Conservation (phyloP, 2,888 invertebrate genomes). For the Hymenopus coronatus region DNA sequence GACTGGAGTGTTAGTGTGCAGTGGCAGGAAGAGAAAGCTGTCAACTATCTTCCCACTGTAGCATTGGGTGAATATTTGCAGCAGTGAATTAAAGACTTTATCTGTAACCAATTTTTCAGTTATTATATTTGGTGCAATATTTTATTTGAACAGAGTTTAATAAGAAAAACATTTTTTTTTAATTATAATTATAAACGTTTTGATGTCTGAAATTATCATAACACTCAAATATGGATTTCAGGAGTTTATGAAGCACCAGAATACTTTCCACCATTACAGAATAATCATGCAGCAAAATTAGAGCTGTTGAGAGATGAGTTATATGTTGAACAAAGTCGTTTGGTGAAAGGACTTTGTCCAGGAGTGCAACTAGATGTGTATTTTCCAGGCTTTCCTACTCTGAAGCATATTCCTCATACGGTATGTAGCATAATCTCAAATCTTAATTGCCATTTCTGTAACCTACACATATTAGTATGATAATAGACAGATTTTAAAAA, state of each 20-base stretch:
- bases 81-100: no score
- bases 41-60: no score
- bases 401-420: conserved; percentile 77
- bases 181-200: neutral
- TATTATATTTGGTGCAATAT: no score
- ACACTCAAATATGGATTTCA: conserved; percentile 17
- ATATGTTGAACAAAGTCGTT: conserved; percentile 53
- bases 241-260: conserved; percentile 52
- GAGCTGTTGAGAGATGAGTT: conserved; percentile 57
- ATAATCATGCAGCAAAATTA: conserved; percentile 56
- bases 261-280: conserved; percentile 60
- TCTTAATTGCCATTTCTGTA: neutral
- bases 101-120: no score
- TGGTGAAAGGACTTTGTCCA: conserved; percentile 69
- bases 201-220: neutral
- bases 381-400: conserved; percentile 90
- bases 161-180: no score
- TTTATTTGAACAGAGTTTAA: no score
- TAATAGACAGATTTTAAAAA: neutral
- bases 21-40: no score
- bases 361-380: conserved; percentile 66
- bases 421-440: conserved; percentile 50
- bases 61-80: no score
- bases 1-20: no score
- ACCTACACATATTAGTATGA: neutral